phyloP scores from a whole-genome alignment of 1,140 invertebrate genomes.

The Zaprionus ornatus region DNA sequence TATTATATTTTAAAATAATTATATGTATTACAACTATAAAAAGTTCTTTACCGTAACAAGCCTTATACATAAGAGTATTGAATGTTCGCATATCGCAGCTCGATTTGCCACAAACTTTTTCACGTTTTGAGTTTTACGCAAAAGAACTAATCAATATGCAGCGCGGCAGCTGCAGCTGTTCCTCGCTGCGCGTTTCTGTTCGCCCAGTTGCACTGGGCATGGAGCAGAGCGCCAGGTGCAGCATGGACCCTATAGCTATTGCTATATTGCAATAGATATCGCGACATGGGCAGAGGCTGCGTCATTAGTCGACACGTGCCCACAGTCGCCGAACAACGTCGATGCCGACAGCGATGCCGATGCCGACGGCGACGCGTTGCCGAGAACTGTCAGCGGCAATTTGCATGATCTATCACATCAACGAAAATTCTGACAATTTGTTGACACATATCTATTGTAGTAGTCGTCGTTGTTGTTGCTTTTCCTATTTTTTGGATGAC shows the following conservation, averaged over 20 bases:
- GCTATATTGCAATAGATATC: background rate
- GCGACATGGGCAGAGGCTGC: background rate
- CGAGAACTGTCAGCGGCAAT: slow-evolving; percentile 46
- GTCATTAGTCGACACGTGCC: slow-evolving; percentile 59
- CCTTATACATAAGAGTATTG: background rate
- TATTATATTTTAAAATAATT: background rate
- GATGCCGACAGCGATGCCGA: background rate
- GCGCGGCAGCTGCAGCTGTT: background rate
- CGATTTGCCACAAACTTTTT: background rate
- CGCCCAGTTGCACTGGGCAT: background rate
- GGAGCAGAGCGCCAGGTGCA: slow-evolving; percentile 1
- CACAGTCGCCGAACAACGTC: slow-evolving; percentile 5
- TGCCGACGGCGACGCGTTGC: background rate
- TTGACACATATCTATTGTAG: slow-evolving; percentile 59
- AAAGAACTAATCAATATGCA: slow-evolving; percentile 1
- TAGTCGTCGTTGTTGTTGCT: slow-evolving; percentile 24
- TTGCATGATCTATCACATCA: slow-evolving; percentile 65
- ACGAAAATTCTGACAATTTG: slow-evolving; percentile 70
- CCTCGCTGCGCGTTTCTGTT: background rate
- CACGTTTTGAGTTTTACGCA: background rate
- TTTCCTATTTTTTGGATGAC: slow-evolving; percentile 11
- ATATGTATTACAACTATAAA: background rate
- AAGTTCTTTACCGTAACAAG: too few species aligned
- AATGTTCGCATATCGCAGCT: background rate
- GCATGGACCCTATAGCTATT: background rate